These are phyloP conservation scores for Conus betulinus DNA, from an alignment of 1,140 invertebrate species.

Conservation along the genomic window DNA sequence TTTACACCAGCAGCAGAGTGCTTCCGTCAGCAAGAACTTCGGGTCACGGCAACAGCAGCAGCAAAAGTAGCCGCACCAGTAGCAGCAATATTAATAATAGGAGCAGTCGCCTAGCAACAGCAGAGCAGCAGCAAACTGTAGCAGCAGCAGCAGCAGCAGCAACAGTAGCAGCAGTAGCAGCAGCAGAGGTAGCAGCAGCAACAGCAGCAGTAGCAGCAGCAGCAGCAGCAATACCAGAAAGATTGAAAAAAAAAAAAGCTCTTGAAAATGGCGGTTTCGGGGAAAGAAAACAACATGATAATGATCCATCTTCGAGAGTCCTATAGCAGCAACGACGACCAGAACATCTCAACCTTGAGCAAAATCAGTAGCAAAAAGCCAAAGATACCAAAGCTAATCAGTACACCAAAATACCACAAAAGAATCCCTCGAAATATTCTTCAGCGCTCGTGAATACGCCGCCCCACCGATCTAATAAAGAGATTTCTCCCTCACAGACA, in stretches of 20 bases:
- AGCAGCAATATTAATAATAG: not conserved
- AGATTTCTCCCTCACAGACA: no score
- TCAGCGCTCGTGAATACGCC: no score
- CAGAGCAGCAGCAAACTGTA: no score
- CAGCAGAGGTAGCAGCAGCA: not conserved
- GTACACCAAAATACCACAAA: no score
- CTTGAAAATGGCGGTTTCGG: not conserved
- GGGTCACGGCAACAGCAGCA: not conserved
- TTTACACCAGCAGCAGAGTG: not conserved
- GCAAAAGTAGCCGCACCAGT: no score
- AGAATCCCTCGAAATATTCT: no score
- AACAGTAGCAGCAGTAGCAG: not conserved
- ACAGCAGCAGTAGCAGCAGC: conserved; percentile 28
- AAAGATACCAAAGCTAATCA: no score
- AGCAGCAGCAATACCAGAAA: conserved; percentile 24
- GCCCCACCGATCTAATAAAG: no score
- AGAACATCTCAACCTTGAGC: no score
- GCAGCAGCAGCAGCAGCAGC: no score
- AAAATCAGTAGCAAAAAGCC: no score
- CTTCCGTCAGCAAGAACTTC: not conserved
- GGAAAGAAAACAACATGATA: not conserved
- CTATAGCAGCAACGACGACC: not conserved
- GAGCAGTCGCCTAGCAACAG: not conserved
- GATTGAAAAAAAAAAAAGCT: not conserved
- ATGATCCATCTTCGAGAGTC: not conserved